These are phyloP conservation scores for Pemphigus obesinymphae DNA, from an alignment of 1,140 invertebrate species.

Conservation along the genomic window DNA sequence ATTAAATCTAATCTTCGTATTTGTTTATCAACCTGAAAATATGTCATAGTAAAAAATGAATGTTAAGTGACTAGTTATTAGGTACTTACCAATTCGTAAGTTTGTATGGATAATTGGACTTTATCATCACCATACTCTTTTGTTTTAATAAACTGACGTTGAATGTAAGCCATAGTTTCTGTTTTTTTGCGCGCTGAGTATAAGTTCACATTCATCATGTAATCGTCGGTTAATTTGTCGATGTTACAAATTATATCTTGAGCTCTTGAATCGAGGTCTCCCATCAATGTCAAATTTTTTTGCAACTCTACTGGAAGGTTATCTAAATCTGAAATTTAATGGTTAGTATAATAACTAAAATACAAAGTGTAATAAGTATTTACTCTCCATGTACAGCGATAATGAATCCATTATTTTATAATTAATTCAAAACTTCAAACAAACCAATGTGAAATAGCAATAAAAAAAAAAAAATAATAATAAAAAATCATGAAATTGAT, in stretches of 20 bases:
- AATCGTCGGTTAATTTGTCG: constrained; percentile 80
- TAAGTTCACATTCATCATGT: constrained; percentile 65
- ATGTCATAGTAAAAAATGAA: constrained; percentile 16
- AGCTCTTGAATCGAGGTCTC: constrained; percentile 85
- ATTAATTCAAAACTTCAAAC: no score
- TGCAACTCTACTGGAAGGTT: constrained; percentile 89
- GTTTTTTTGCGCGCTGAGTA: constrained; percentile 70
- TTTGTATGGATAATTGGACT: constrained; percentile 94
- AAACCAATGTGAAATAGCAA: no score
- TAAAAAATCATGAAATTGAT: no score
- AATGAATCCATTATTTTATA: no score
- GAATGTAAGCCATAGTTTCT: constrained; percentile 77
- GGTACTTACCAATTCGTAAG: constrained; percentile 85
- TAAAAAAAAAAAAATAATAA: no score
- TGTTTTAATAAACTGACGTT: constrained; percentile 80
- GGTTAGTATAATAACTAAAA: no score
- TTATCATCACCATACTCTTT: constrained; percentile 95
- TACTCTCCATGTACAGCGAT: no score
- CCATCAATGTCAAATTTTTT: constrained; percentile 92
- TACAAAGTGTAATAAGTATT: no score
- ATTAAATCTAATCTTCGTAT: constrained; percentile 92
- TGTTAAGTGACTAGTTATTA: no score
- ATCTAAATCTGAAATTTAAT: constrained; percentile 69
- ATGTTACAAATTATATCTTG: constrained; percentile 86
- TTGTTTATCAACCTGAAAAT: constrained; percentile 79